Evolutionary conservation across 2,888 invertebrate species (phyloP), one percentile per base, ranked within the genome.

Genomic region (Meandrusa payeni): DNA sequence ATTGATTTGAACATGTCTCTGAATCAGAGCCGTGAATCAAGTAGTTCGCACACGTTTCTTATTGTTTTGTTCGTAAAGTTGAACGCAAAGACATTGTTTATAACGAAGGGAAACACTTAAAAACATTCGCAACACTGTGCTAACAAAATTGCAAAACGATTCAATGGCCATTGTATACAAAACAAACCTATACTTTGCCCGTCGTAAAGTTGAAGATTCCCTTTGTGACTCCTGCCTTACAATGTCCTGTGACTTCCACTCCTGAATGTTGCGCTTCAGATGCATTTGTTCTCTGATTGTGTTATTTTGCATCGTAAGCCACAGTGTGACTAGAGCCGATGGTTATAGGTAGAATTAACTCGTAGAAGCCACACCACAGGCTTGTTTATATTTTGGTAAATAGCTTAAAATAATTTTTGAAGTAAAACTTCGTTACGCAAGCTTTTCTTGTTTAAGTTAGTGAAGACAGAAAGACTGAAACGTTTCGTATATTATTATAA

Each of bases 151-250:
- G 46, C 48, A 46, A 44, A 41, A 51, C 48, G 48, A 47, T 47
- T 56, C 56, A 56, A 59, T 58, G 47, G 47, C 50, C 49, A 57
- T 59, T 61, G 54, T 59, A 53, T 48, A 43, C 36, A 37, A 50
- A 47, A 50, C 57, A 50, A 60, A 55, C 54, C 55, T 54, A 57
- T 59, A 67, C 52, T 70, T 64, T 59, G 55, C 10, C 46, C 50
- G 43, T 57, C 68, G 53, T 64, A 64, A 63, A 64, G 48, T 49
- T 37, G 50, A 51, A 54, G 45, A 27, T 27, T 41, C 28, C 32
- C 50, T 46, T 54, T 53, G 49, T 52, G 52, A 52, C 47, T 48
- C 48, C 47, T 24, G 37, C 19, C 32, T 24, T 34, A 38, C 45
- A 43, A 45, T 23, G 43, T 43, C 29, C 26, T 29, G 26, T 22